A percentile compares a stretch with the other conserved stretches of the same genome.
phyloP scores from a whole-genome alignment of 2,888 invertebrate species.

The Xylota segnis region DNA sequence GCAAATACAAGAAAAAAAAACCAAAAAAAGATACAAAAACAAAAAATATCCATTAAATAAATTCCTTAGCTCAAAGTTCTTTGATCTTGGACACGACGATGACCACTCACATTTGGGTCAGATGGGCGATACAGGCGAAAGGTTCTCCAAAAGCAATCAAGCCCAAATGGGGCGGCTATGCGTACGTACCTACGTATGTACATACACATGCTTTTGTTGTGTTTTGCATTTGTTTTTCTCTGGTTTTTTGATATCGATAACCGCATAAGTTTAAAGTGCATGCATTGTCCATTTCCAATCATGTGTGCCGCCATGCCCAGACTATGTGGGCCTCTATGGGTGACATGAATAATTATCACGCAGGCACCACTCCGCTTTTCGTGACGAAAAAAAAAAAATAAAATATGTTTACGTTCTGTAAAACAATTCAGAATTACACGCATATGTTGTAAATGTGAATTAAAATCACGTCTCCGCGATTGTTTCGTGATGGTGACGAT shows the following conservation, averaged over 20 bases:
- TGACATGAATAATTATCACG: conserved; percentile 58
- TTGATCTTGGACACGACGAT: conserved; percentile 49
- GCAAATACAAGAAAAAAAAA: neutral
- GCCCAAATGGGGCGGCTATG: conserved; percentile 31
- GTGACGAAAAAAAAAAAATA: conserved; percentile 18
- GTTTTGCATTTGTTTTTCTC: conserved; percentile 30
- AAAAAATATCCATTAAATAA: conserved; percentile 53
- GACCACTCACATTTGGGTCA: conserved; percentile 63
- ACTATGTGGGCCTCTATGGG: conserved; percentile 42
- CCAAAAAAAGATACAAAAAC: neutral
- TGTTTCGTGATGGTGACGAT: conserved; percentile 19
- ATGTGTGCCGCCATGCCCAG: conserved; percentile 5
- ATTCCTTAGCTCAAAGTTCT: conserved; percentile 55
- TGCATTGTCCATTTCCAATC: conserved; percentile 31
- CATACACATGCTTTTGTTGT: conserved; percentile 22
- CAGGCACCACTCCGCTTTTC: conserved; percentile 2
- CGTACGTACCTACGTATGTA: conserved; percentile 2
- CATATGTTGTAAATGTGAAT: conserved; percentile 44
- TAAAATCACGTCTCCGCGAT: conserved; percentile 48
- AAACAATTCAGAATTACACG: conserved; percentile 49
- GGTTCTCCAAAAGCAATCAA: conserved; percentile 51
- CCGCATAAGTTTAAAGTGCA: conserved; percentile 55
- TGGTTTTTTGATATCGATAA: conserved; percentile 26
- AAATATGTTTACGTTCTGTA: conserved; percentile 23
- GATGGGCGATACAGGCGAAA: conserved; percentile 62